Base-by-base conservation (phyloP, 2,797 vertebrate species). In the Trachurus trachurus region DNA sequence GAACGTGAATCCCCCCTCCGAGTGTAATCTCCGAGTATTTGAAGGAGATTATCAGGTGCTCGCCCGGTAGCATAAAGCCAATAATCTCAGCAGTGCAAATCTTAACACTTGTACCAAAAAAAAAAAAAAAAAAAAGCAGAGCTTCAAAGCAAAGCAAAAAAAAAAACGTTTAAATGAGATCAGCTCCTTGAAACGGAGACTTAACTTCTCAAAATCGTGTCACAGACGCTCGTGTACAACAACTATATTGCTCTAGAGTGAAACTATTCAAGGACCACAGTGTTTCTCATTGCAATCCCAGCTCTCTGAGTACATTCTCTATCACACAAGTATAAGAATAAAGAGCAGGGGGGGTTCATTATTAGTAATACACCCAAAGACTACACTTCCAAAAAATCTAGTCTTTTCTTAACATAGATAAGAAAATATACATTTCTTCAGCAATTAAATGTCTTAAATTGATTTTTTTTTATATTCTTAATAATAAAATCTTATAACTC, bases 401-500 rank as follows among this genome's bases (percentile, higher is more conserved):
- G 58, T 88, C 70, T 75, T 87, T 88, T 90, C 82, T 79, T 80
- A 88, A 91, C 86, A 89, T 74, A 85, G 60, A 89, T 94, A 94
- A 91, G 91, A 95, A 95, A 94, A 94, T 94, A 95, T 92, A 94
- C 85, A 93, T 90, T 92, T 91, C 50, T 90, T 85, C 81, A 78
- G 80, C 84, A 90, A 76, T 88, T 84, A 87, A 87, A 88, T 89
- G 83, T 74, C 69, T 87, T 80, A 82, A 81, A 87, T 71, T 71
- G 63, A 57, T 71, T 82, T 84, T 76, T 76, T 84, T 85, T 52
- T 26, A 87, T 90, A 86, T 69, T 88, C 81, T 89, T 75, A 86
- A 92, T 91, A 93, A 93, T 91, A 93, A 93, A 93, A 93, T 89
- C 71, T 74, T 85, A 87, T 82, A 90, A 80, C 78, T 92, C 86